Evolutionary conservation across 1,140 invertebrate species (phyloP).

Genomic region (Diprion similis): DNA sequence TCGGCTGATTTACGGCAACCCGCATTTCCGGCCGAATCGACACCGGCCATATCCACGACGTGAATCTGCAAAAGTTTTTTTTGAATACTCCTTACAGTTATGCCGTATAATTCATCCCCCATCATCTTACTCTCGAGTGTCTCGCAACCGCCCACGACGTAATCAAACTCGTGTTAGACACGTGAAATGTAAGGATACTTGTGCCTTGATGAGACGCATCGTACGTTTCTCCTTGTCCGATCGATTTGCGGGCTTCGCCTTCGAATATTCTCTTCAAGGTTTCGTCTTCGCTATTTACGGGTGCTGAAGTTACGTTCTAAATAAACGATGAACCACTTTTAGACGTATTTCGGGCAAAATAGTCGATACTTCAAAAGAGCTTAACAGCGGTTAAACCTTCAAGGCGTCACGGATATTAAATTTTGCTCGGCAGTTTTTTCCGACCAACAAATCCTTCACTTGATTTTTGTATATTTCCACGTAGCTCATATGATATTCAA

Average conservation of each 20-base stretch:
- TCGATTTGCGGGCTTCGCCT: conserved; percentile 31
- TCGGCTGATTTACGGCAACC: conserved; percentile 23
- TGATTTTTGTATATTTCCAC: conserved; percentile 31
- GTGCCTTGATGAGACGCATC: conserved; percentile 31
- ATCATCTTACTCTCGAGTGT: conserved; percentile 27
- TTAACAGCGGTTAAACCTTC: conserved; percentile 25
- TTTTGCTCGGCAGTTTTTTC: conserved; percentile 6
- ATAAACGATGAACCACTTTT: background rate
- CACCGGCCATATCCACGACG: conserved; percentile 39
- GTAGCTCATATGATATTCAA: conserved; percentile 33
- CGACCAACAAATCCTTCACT: conserved; percentile 26
- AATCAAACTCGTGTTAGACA: conserved; percentile 31
- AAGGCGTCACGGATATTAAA: conserved; percentile 22
- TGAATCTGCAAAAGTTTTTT: conserved; percentile 27
- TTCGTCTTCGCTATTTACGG: conserved; percentile 21
- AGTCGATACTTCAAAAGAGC: background rate
- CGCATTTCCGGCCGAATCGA: conserved; percentile 26
- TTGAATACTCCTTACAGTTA: background rate
- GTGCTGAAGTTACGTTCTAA: conserved; percentile 23
- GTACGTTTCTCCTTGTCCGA: conserved; percentile 21
- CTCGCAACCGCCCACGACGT: conserved; percentile 29
- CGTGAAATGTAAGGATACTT: conserved; percentile 33
- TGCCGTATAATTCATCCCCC: background rate
- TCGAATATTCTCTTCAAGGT: conserved; percentile 29
- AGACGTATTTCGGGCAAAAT: too few species aligned